These are phyloP conservation scores for Dasypolia templi DNA, from an alignment of 2,888 invertebrate genomes.

Conservation along the genomic window DNA sequence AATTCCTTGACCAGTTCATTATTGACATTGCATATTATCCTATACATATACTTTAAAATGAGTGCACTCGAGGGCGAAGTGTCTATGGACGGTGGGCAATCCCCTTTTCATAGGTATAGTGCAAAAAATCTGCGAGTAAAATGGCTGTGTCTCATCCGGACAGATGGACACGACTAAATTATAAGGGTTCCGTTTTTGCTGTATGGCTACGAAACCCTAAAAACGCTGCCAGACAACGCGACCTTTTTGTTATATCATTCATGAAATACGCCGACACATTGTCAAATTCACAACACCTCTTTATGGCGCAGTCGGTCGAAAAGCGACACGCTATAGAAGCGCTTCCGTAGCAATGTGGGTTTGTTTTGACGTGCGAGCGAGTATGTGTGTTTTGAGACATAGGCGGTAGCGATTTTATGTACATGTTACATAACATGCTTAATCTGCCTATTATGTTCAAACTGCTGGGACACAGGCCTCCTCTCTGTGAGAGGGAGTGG, in stretches of 20 bases:
- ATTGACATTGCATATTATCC: too few species aligned
- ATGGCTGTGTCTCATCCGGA: not conserved
- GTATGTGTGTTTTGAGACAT: not conserved
- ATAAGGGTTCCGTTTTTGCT: not conserved
- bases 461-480: too few species aligned
- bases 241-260: constrained; percentile 40
- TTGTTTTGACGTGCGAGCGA: constrained; percentile 52
- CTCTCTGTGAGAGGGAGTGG: too few species aligned
- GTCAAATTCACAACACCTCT: constrained; percentile 36
- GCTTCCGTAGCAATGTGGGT: constrained; percentile 38
- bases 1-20: too few species aligned
- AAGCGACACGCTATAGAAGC: constrained; percentile 45
- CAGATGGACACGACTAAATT: not conserved
- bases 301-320: constrained; percentile 41
- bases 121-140: not conserved
- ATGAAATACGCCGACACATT: constrained; percentile 1
- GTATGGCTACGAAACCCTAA: not conserved
- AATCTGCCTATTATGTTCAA: too few species aligned
- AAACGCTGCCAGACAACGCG: not conserved
- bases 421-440: too few species aligned
- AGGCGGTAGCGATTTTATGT: constrained; percentile 35
- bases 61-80: too few species aligned
- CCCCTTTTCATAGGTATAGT: not conserved
- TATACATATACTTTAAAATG: too few species aligned
- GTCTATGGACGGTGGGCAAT: too few species aligned